phyloP scores from a whole-genome alignment of 2,113 vertebrate species.

The Pao palembangensis region DNA sequence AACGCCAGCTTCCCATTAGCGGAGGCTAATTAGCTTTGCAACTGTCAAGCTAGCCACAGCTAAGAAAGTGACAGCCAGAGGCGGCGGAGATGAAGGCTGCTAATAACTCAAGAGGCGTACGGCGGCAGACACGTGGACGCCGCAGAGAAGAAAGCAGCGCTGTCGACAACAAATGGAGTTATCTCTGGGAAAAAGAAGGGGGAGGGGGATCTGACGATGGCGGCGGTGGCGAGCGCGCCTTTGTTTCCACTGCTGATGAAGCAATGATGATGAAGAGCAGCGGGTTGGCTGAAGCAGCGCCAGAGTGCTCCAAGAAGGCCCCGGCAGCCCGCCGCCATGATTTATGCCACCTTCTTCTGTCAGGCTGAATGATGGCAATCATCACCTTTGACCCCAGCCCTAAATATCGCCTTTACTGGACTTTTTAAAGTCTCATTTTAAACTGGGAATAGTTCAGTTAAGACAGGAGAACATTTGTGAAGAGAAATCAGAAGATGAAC shows the following conservation, averaged over 20 bases:
- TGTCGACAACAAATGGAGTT: conserved; percentile 92
- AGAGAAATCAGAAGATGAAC: too few species aligned
- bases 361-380: conserved; percentile 86
- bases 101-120: conserved; percentile 68
- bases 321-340: conserved; percentile 77
- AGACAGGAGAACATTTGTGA: too few species aligned
- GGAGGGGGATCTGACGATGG: conserved; percentile 56
- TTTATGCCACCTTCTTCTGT: conserved; percentile 92
- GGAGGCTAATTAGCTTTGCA: conserved; percentile 70
- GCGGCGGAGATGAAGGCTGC: conserved; percentile 53
- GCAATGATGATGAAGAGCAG: conserved; percentile 83
- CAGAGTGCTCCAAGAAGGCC: conserved; percentile 83
- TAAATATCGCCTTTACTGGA: too few species aligned
- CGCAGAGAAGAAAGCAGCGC: conserved; percentile 75
- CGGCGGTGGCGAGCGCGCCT: conserved; percentile 68
- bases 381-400: too few species aligned
- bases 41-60: conserved; percentile 63
- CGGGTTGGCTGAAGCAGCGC: conserved; percentile 78
- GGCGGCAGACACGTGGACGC: conserved; percentile 78
- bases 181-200: conserved; percentile 57
- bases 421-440: too few species aligned
- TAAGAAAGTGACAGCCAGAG: conserved; percentile 60
- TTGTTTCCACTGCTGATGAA: conserved; percentile 69
- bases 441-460: too few species aligned
- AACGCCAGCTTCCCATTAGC: conserved; percentile 62